Conservation (phyloP, 2,888 invertebrate genomes). For the Parasteatoda lunata region DNA sequence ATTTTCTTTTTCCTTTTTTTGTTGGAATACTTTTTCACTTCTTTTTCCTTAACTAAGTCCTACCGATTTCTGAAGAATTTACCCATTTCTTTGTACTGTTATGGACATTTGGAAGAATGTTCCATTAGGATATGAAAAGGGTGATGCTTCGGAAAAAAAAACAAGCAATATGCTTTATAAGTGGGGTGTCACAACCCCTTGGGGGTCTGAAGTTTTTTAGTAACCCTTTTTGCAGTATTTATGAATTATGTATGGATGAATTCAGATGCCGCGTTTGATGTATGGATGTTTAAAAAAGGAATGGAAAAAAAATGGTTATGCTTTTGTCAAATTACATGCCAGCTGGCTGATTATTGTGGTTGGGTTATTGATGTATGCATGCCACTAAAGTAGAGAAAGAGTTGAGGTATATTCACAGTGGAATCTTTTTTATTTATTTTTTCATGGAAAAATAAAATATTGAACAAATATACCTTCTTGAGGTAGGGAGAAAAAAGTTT, state of each 20-base stretch:
- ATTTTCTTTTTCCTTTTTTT: conserved; percentile 3
- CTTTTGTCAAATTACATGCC: background rate
- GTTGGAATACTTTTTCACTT: background rate
- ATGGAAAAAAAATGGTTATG: background rate
- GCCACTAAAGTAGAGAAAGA: too few species aligned
- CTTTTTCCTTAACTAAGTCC: background rate
- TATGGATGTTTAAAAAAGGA: background rate
- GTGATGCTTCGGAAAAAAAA: background rate
- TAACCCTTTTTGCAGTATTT: conserved; percentile 11
- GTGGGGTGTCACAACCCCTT: conserved; percentile 16
- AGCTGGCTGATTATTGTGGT: background rate
- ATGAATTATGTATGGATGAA: conserved; percentile 17
- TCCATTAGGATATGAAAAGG: conserved; percentile 52
- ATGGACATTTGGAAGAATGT: conserved; percentile 5
- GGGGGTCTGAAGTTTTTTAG: conserved; percentile 2
- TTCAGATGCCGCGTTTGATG: background rate
- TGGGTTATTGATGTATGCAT: too few species aligned
- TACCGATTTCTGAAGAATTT: background rate
- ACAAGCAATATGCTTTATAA: conserved; percentile 6
- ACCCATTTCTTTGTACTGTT: conserved; percentile 30
- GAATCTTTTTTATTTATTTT: too few species aligned
- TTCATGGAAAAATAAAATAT: too few species aligned
- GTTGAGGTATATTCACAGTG: too few species aligned
- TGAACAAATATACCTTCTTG: too few species aligned
- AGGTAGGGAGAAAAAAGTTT: too few species aligned